phyloP scores from a whole-genome alignment of 2,113 vertebrate species.

The Acanthisitta chloris region DNA sequence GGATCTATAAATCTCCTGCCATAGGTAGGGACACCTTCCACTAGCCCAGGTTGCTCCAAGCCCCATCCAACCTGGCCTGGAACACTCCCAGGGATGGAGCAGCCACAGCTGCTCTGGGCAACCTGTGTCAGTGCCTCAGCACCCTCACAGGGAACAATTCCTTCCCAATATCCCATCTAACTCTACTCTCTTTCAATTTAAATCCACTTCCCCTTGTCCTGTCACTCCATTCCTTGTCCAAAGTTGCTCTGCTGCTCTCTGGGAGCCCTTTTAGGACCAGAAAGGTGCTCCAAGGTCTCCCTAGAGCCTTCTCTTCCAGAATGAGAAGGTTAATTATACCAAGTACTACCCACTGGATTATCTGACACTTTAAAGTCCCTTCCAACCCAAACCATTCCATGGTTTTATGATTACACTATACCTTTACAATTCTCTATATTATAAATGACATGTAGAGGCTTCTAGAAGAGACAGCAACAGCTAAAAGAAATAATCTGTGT shows the following conservation, averaged over 20 bases:
- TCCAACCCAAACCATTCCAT: neutral
- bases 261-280: no score
- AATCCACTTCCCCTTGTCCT: neutral
- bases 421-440: rapidly evolving
- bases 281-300: no score
- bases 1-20: no score
- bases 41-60: neutral
- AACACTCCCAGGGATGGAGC: neutral
- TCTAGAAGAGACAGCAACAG: neutral
- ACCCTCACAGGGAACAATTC: neutral
- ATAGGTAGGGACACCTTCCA: neutral
- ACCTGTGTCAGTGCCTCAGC: no score
- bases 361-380: neutral
- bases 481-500: neutral
- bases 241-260: no score
- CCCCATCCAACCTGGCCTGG: neutral
- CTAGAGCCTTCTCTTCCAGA: no score
- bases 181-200: no score
- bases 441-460: neutral
- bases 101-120: neutral
- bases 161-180: neutral
- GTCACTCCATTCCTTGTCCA: neutral
- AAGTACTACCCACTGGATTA: no score
- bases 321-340: no score
- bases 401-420: neutral